These are phyloP conservation scores for Portunus trituberculatus DNA, from an alignment of 1,140 invertebrate species.

Conservation along the genomic window DNA sequence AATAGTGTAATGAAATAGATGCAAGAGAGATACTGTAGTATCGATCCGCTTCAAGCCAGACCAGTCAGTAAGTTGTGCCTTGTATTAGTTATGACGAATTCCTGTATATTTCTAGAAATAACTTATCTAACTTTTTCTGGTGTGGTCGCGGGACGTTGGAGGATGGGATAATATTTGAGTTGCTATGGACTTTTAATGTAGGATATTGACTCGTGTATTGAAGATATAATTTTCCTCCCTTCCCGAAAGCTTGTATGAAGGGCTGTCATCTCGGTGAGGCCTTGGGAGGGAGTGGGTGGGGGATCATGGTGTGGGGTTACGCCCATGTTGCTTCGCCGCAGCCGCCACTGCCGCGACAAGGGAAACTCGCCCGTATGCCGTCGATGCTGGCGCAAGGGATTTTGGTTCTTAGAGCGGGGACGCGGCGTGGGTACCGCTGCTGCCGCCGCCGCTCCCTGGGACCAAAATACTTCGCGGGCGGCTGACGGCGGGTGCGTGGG, in stretches of 20 bases:
- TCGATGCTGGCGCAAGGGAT: conserved; percentile 42
- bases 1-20: too few relatives aligned
- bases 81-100: neutral
- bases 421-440: conserved; percentile 65
- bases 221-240: neutral
- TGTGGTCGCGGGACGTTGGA: too few relatives aligned
- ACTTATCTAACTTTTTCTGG: too few relatives aligned
- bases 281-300: conserved; percentile 46
- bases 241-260: neutral
- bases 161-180: too few relatives aligned
- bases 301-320: conserved; percentile 25
- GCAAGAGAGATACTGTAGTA: neutral
- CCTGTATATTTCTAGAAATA: too few relatives aligned
- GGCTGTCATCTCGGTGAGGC: conserved; percentile 42
- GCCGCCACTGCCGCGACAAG: neutral
- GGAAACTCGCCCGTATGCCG: conserved; percentile 51
- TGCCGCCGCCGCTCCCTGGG: conserved; percentile 53
- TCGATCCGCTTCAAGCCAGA: conserved; percentile 18
- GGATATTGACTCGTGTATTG: neutral
- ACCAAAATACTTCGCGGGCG: conserved; percentile 67
- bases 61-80: neutral
- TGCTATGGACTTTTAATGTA: too few relatives aligned
- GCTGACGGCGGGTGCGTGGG: conserved; percentile 42
- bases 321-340: conserved; percentile 25
- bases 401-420: conserved; percentile 57